Base-by-base conservation (phyloP, 2,113 vertebrate species). In the Tetraodon nigroviridis region DNA sequence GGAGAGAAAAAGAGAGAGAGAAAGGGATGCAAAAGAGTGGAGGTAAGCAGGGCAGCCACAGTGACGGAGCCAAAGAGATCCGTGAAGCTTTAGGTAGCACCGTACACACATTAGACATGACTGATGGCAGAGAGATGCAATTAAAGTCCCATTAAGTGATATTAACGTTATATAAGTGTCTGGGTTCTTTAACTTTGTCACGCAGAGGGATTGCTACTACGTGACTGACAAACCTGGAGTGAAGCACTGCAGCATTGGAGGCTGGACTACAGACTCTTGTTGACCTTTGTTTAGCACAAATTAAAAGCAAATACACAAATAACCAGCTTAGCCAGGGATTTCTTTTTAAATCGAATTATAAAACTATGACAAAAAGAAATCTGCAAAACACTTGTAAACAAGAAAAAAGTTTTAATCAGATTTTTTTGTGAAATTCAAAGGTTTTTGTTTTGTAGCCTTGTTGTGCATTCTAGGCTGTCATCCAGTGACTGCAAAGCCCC, bases 81-180 rank as follows among this genome's bases (percentile, higher is more conserved):
- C 51, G 78, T 78, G 55, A 73, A 70, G 64, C 53, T 60, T 53
- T 49, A 62, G 50, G 37, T 59, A 20, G 18, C 14, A 65, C 32
- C 67, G 58, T 27, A 46, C 56, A 63, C 46, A 21, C 51, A 71
- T 71, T 65, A 45, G 44, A 46, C 67, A 58, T 78, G 51, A 71
- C 40, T 75, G 37, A 53, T 54, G 11, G 42, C 51, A 59, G 55
- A 66, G 66, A 63, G 41, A 45, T 63, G 45, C 71, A 73, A 80
- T 82, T 77, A 83, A 77, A 76, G 46, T 45, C 62, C 55, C 51
- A 83, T 79, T 83, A 75, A 63, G 67, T 5, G 2, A 65, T 75
- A 71, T 61, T 66, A 73, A 67, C 55, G 67, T 75, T 73, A 63
- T 71, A 75, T 71, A 68, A 72, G 71, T 70, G 52, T 61, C 55